phyloP scores from a whole-genome alignment of 2,113 vertebrate species.

The Acanthisitta chloris region DNA sequence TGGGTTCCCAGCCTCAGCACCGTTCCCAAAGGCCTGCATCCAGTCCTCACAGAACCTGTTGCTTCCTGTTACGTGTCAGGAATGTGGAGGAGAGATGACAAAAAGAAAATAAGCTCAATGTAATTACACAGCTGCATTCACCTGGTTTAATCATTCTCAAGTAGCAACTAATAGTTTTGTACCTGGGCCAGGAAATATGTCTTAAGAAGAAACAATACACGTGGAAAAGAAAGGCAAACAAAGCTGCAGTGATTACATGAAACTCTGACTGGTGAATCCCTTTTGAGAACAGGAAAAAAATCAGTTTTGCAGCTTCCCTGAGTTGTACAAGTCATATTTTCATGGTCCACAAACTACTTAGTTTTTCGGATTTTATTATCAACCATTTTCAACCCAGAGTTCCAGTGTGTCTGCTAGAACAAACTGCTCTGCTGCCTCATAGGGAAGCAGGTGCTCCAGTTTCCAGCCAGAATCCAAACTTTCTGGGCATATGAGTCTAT shows the following conservation, averaged over 20 bases:
- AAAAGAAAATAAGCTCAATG: not conserved
- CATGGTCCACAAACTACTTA: not conserved
- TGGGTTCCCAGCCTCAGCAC: conserved; percentile 87
- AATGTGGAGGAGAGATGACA: not conserved
- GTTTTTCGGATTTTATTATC: not conserved
- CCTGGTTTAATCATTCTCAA: not conserved
- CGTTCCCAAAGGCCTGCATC: conserved; percentile 91
- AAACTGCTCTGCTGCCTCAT: not conserved
- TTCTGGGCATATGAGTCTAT: not conserved
- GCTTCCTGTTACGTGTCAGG: conserved; percentile 75
- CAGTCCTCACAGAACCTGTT: conserved; percentile 97
- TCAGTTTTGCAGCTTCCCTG: not conserved
- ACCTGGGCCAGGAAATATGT: not conserved
- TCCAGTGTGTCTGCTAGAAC: not conserved
- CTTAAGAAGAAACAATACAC: not conserved
- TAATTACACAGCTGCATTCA: not conserved
- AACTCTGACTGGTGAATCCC: not conserved
- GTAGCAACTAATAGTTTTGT: not conserved
- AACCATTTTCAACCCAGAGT: not conserved
- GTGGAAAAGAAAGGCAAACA: not conserved
- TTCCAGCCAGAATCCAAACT: not conserved
- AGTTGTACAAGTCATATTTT: not conserved
- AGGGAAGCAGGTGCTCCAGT: not conserved
- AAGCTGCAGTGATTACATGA: not conserved
- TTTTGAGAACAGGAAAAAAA: not conserved